Base-by-base conservation (phyloP, 2,888 invertebrate species). In the Ichneumon xanthorius region DNA sequence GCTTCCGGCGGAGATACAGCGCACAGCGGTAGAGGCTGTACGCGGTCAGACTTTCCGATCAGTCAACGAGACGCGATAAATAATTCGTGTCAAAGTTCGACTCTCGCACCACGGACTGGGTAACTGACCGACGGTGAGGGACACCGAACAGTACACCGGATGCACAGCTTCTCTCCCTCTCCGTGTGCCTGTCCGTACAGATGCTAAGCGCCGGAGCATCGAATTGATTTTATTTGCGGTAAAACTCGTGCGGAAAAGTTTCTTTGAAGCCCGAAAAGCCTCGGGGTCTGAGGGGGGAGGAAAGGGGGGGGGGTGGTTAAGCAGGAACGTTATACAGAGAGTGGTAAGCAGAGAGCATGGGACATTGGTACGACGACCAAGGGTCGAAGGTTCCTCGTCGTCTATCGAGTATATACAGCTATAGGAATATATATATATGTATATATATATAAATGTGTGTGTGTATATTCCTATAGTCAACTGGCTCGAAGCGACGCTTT, bases 231-330 rank as follows among this genome's bases (percentile, higher is more conserved):
- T 83, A 70, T 83, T 80, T 78, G 82, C 53, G 61, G 78, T 75
- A 67, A 61, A 55, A 78, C 70, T 83, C 63, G 77, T 58, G 61
- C 76, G 58, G 67, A 77, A 83, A 83, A 83, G 83, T 86, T 86
- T 86, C 86, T 86, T 86, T 86, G 83, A 86, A 86, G 61, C 83
- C 48, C 77, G 19, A 86, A 82, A 86, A 86, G 82, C 80, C 80
- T 80, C 80, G 68, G 78, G 82, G 77, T 11, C 2, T 11, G 40
- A 3, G 40, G 40, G 40, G 40, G 0, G 40, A 0, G 30, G 30
- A 30, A 30, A 9, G 9, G 0, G 40, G 11, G 37, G 7, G 9
- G 40, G 11, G 11, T 0, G 40, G 5, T 2, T 40, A 40, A 40
- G 40, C 40, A 40, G 11, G 40, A 40, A 40, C 40, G 40, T 40